Base-by-base conservation (phyloP, 2,888 invertebrate genomes). In the Stenichneumon culpator region DNA sequence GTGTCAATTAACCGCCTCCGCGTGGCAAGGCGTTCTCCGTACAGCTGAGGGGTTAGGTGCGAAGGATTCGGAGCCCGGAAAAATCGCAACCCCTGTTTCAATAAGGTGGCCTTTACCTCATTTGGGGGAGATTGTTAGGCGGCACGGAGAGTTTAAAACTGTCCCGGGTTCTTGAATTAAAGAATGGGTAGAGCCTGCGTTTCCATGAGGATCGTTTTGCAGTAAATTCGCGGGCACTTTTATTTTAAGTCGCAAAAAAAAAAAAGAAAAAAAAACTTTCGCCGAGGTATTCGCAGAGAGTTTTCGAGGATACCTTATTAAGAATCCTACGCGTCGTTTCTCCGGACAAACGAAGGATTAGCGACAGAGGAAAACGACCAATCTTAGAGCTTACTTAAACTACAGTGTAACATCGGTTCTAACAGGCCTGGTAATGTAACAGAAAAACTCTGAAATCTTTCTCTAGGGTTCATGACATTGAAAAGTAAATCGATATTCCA, bases 41-140 rank as follows among this genome's bases (percentile, higher is more conserved):
- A 44, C 28, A 39, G 52, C 28, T n/a, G 74, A 75, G 81, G 79
- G 75, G 72, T 69, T 57, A 50, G 86, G 82, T 80, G 83, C 74
- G 83, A 81, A 77, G 86, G 75, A 86, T 87, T 86, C 85, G 84
- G 44, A 82, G 82, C 87, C 91, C 90, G 92, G 93, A 93, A 94
- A 94, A 94, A 94, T 93, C 93, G 93, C 93, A 89, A 93, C 93
- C 94, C 93, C 93, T 93, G 93, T 93, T 93, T 93, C 94, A 94
- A 94, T 94, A 94, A 94, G 93, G 93, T 93, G 91, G 93, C 93
- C 93, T 93, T 94, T 94, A 93, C 93, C 93, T 94, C 93, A 93
- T 93, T 94, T 93, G 90, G 93, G 92, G 92, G 90, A 93, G 93
- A 93, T 94, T 93, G 93, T 93, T 93, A 92, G 92, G 88, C 91